Evolutionary conservation across 2,797 vertebrate genomes (phyloP).

Genomic region (Pogoniulus pusillus): DNA sequence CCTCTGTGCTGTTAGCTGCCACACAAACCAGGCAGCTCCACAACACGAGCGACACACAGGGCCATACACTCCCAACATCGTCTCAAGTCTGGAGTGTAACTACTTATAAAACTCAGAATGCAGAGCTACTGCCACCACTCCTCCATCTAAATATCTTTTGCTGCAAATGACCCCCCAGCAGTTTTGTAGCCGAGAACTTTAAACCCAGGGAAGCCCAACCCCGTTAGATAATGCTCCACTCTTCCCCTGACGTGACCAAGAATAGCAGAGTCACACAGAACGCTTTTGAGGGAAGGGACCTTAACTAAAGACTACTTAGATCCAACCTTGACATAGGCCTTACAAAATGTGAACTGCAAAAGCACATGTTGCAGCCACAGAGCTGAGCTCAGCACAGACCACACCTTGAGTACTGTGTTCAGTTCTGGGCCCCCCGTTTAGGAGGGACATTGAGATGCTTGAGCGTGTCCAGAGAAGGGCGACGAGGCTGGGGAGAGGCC

Average conservation of each 20-base stretch:
- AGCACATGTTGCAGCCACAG: neutral
- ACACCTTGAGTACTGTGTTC: too few species aligned
- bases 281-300: neutral
- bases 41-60: accelerated
- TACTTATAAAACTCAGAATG: neutral
- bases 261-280: neutral
- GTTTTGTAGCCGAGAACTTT: neutral
- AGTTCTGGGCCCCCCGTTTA: too few species aligned
- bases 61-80: neutral
- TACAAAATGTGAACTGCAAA: neutral
- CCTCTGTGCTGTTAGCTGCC: neutral
- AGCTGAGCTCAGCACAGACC: neutral
- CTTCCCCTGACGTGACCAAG: accelerated
- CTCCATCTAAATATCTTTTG: neutral
- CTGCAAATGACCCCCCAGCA: neutral
- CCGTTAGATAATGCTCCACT: neutral
- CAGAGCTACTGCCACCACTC: accelerated
- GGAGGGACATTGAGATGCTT: too few species aligned
- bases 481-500: too few species aligned
- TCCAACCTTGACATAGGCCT: neutral
- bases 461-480: too few species aligned
- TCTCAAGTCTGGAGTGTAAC: neutral
- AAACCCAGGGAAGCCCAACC: neutral
- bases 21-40: neutral
- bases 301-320: neutral